phyloP scores from a whole-genome alignment of 2,113 vertebrate genomes.

The Pantherophis guttatus region DNA sequence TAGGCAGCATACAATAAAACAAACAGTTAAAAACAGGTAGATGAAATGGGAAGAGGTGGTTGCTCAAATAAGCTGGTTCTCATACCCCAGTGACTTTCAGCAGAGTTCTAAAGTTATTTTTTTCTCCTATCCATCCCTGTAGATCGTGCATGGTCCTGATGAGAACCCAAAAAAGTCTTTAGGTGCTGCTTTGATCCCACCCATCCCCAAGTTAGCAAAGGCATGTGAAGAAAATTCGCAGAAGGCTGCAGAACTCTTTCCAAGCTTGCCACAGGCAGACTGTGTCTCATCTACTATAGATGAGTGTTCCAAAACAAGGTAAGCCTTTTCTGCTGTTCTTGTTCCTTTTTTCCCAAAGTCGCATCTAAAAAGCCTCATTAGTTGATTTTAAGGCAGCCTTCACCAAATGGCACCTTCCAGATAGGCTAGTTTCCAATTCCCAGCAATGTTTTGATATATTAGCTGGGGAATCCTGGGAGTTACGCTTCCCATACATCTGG shows the following conservation, averaged over 20 bases:
- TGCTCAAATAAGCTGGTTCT: background rate
- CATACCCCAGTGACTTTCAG: background rate
- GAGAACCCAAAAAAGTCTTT: constrained; percentile 36
- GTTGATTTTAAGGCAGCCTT: background rate
- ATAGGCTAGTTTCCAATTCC: background rate
- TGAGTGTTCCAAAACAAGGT: constrained; percentile 35
- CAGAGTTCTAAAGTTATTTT: background rate
- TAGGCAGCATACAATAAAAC: background rate
- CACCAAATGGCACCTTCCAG: background rate
- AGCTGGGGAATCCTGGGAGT: background rate
- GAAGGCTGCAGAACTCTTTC: background rate
- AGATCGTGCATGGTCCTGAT: constrained; percentile 13
- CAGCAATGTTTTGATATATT: background rate
- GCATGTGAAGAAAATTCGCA: background rate
- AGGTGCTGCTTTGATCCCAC: constrained; percentile 33
- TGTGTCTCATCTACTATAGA: background rate
- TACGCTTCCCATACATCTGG: background rate
- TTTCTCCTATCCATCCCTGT: constrained; percentile 32
- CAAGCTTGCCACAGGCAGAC: background rate
- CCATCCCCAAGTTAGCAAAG: constrained; percentile 21
- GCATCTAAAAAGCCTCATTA: background rate
- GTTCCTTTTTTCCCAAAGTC: background rate
- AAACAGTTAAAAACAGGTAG: background rate
- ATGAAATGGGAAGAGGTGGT: background rate
- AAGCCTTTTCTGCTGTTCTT: constrained; percentile 9